Evolutionary conservation across 23 tunicate species (phyloP).

Genomic region (Trididemnum nubilum): DNA sequence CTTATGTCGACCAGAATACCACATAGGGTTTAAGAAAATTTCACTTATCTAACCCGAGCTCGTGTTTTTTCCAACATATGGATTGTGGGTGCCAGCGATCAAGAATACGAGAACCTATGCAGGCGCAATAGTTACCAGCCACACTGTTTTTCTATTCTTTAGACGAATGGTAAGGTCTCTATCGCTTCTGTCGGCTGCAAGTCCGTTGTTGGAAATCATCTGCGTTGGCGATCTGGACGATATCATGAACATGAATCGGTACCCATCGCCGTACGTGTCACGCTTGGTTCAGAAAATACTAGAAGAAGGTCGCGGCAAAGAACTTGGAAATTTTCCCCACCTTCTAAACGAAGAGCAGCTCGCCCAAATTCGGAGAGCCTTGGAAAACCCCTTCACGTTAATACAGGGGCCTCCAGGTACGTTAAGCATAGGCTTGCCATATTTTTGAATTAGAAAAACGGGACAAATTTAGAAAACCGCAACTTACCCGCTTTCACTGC

Average conservation of each 20-base stretch:
- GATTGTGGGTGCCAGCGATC: too few species aligned
- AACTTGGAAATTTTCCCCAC: background rate
- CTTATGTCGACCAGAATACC: too few species aligned
- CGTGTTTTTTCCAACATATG: too few species aligned
- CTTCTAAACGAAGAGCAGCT: background rate
- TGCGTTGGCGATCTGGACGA: background rate
- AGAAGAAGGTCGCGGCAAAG: background rate
- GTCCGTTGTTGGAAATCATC: background rate
- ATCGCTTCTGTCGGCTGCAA: background rate
- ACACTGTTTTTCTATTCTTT: too few species aligned
- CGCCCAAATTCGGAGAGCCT: background rate
- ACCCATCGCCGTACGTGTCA: background rate
- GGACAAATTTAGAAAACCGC: too few species aligned
- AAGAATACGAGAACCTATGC: too few species aligned
- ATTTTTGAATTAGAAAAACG: too few species aligned
- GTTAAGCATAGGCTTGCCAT: too few species aligned
- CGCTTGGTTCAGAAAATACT: background rate
- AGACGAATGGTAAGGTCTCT: background rate
- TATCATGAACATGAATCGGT: background rate
- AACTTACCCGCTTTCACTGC: too few species aligned
- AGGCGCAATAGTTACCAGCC: too few species aligned
- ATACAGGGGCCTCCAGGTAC: constrained; percentile 14
- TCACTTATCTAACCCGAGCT: too few species aligned
- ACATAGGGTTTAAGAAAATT: too few species aligned
- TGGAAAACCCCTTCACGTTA: background rate